Evolutionary conservation across 2,797 vertebrate species (phyloP).

Genomic region (Gastrophryne carolinensis): DNA sequence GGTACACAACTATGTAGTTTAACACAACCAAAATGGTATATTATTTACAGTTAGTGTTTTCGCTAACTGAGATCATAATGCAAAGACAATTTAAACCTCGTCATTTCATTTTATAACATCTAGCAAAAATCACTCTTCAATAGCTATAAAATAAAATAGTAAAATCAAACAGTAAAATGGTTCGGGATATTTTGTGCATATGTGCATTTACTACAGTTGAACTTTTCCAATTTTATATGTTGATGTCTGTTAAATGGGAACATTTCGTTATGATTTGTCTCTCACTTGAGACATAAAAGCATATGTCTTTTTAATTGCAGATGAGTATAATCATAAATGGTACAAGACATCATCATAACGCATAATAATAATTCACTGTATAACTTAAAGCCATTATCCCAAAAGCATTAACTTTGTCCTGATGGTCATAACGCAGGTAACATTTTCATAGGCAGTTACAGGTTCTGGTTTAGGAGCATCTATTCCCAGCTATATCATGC

Average conservation of each 20-base stretch:
- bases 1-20: no score
- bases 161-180: slow-evolving; percentile 28
- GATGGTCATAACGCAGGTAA: neutral
- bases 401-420: neutral
- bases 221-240: neutral
- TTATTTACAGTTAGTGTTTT: no score
- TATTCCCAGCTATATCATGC: neutral
- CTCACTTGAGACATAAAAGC: neutral
- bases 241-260: neutral
- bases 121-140: slow-evolving; percentile 27
- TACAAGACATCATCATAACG: neutral
- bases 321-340: neutral
- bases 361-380: neutral
- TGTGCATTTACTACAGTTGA: neutral
- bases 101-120: slow-evolving; percentile 36
- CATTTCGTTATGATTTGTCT: neutral
- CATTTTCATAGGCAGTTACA: neutral
- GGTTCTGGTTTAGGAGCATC: neutral
- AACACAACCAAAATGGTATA: no score
- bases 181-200: neutral
- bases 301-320: neutral
- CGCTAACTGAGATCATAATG: no score
- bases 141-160: slow-evolving; percentile 4
- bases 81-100: slow-evolving; percentile 47
- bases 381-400: neutral